phyloP scores from a whole-genome alignment of 2,113 vertebrate genomes.

The Papio anubis region DNA sequence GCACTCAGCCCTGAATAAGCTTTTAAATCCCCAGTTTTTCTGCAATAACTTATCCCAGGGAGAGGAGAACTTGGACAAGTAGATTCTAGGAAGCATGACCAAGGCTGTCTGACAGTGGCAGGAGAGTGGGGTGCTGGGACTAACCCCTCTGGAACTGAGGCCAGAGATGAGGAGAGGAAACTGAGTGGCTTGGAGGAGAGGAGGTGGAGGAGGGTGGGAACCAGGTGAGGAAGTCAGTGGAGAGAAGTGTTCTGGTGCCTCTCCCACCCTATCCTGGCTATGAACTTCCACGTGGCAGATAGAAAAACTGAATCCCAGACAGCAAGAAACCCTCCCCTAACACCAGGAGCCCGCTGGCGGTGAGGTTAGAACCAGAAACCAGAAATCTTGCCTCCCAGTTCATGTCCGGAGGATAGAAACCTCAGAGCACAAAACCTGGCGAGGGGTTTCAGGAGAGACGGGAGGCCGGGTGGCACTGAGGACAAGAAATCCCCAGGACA shows the following conservation, averaged over 20 bases:
- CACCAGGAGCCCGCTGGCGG: not conserved
- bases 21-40: not conserved
- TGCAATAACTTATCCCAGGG: not conserved
- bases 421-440: not conserved
- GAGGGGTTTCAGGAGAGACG: not conserved
- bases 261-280: not conserved
- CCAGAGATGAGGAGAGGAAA: not conserved
- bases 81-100: slow-evolving; percentile 38
- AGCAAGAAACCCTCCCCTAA: not conserved
- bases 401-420: not conserved
- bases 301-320: not conserved
- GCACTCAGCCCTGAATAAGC: not conserved
- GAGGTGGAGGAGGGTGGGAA: not conserved
- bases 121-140: not conserved
- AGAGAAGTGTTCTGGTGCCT: not conserved
- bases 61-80: slow-evolving; percentile 9
- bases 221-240: not conserved
- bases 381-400: not conserved
- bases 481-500: not conserved
- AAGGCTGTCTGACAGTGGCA: not conserved
- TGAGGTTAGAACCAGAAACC: not conserved
- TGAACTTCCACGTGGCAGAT: not conserved
- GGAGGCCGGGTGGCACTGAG: not conserved
- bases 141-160: not conserved
- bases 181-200: not conserved